Base-by-base conservation (phyloP, 1,140 invertebrate species). In the Aphelenchoides besseyi region DNA sequence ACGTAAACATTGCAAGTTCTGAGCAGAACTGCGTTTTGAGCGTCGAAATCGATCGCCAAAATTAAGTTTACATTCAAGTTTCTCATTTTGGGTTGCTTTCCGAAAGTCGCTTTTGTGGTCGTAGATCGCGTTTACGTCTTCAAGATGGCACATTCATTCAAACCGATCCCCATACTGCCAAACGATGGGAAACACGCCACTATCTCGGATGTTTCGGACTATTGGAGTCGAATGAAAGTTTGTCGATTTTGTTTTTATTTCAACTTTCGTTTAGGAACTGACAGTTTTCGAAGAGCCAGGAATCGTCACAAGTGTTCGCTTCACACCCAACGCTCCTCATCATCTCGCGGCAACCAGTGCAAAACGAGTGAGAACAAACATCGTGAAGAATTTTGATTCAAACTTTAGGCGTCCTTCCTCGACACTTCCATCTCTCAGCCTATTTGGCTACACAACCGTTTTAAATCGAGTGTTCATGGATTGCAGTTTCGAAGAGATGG, bases 241-340 rank as follows among this genome's bases (percentile, higher is more conserved):
- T 71, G 26, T 23, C 1, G 5, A 61, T 71, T 29, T 23, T 12
- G 48, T 73, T 9, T 62, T 28, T 54, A 12, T 64, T 18, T 75
- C 12, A 3, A 16, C n/a, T 41, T 18, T 28, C 29, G 2, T 66
- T 48, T 36, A 82, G 72, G 81, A 84, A 72, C 18, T 77, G 32
- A 59, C 82, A 2, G 81, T 83, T 33, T 84, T 84, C 54, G 72
- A 84, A 75, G 83, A 82, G 48, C 74, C 78, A 0, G 74, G 75
- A 12, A 71, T 68, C 29, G 72, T 83, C 18, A 70, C 68, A n/a
- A 78, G 74, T 18, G 61, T 75, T 8, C 69, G 70, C 18, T 77
- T 83, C 53, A 71, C 66, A 12, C 82, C 82, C 9, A 63, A 70
- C 9, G 32, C 48, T 48, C 81, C 81, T 5, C 74, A 72, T 52